These are phyloP conservation scores for Drosophila lacteicornis DNA, from an alignment of 1,140 invertebrate species.

Conservation along the genomic window DNA sequence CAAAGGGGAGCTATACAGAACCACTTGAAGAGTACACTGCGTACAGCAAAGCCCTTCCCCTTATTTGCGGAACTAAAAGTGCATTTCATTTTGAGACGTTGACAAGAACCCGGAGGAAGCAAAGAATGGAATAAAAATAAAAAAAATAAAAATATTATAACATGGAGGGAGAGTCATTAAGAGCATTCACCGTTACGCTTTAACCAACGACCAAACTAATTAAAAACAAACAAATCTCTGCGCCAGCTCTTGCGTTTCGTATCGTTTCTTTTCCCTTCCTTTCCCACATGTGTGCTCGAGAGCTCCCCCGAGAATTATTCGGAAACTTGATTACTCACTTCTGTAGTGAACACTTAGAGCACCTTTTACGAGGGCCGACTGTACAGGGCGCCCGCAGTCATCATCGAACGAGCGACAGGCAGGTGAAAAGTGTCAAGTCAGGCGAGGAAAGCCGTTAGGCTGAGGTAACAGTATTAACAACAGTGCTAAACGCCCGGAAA, in stretches of 20 bases:
- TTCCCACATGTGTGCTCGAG: slow-evolving; percentile 25
- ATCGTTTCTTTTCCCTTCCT: neutral
- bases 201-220: slow-evolving; percentile 68
- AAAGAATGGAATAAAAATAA: slow-evolving; percentile 12
- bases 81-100: slow-evolving; percentile 43
- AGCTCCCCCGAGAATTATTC: slow-evolving; percentile 45
- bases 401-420: slow-evolving; percentile 31
- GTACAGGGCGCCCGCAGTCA: slow-evolving; percentile 27
- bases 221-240: slow-evolving; percentile 74
- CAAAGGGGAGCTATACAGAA: slow-evolving; percentile 1
- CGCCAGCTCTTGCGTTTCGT: slow-evolving; percentile 24
- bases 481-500: slow-evolving; percentile 51
- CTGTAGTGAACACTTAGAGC: slow-evolving; percentile 9
- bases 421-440: slow-evolving; percentile 64
- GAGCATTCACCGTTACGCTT: slow-evolving; percentile 63
- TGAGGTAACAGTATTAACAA: slow-evolving; percentile 68
- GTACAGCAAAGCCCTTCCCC: neutral
- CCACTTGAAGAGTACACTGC: slow-evolving; percentile 8
- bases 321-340: slow-evolving; percentile 50
- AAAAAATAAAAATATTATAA: slow-evolving; percentile 19
- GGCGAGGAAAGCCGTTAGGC: slow-evolving; percentile 52
- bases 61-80: slow-evolving; percentile 44
- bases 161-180: slow-evolving; percentile 60
- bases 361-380: slow-evolving; percentile 14
- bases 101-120: slow-evolving; percentile 26